Evolutionary conservation across 2,113 vertebrate genomes (phyloP), one percentile per base, ranked within the genome.

Genomic region (Pagrus major): DNA sequence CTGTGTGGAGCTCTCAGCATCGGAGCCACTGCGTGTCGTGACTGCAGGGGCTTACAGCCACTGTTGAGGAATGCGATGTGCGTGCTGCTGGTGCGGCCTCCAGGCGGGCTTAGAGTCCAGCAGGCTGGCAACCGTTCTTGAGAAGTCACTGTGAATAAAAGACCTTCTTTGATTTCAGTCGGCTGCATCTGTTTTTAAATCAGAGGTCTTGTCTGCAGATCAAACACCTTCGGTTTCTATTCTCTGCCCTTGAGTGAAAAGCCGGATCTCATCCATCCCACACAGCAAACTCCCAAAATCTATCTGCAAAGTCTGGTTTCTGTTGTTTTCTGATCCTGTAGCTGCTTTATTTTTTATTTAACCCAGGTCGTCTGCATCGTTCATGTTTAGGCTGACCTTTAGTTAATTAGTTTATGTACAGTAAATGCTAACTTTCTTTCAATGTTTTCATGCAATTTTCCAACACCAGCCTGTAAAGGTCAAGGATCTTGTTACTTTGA

Each of bases 51-150:
- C 74, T 82, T 64, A 51, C 56, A 7, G 63, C 66, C 60, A 39
- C 64, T 49, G 63, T 73, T 86, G 70, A 90, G 86, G 84, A 94
- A 93, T 93, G 89, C 23, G 65, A 74, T 88, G 79, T 91, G 90
- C 78, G 80, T 93, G 89, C 86, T 75, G 70, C 81, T 78, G 74
- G 65, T 70, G 78, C 39, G 65, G 73, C 52, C 59, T 78, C 70
- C 73, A 71, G 76, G 81, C 91, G 86, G 86, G 81, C 81, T 86
- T 61, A 78, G 79, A 83, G 90, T 84, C 85, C 70, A 33, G 80
- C 76, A 14, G 4, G 27, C 71, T 60, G n/a, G 73, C 72, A 82
- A 66, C 59, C 23, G 27, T 67, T 76, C 70, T 63, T 49, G 44
- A 89, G 72, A 42, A 87, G 73, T 76, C 33, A n/a, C 31, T 21